Evolutionary conservation across 2,888 invertebrate species (phyloP), one percentile per base, ranked within the genome.

Genomic region (Heteromurus nitidus): DNA sequence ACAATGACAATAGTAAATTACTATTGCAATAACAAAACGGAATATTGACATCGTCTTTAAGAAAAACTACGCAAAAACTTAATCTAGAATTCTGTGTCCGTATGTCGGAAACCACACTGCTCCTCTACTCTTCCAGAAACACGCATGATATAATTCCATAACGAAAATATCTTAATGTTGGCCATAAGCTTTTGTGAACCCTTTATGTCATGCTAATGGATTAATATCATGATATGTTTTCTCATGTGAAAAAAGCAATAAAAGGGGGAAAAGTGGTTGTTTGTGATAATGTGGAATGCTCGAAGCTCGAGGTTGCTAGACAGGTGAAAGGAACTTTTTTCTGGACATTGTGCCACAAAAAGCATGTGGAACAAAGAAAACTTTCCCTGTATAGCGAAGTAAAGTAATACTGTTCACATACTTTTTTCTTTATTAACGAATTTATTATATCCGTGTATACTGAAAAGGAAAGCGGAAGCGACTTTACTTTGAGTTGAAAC

Each of bases 191-290:
- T 50, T 47, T 62, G 44, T 73, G n/a, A n/a, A 9, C 50, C 9
- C 30, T 58, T 55, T 62, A n/a, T 44, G 18, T 7, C 72, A 22
- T 44, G 64, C 64, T 74, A 74, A 74, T 74, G 74, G 74, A 74
- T 74, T 65, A 74, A 74, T 74, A 50, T 74, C 74, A 74, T 74
- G 74, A 64, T 47, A 47, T 47, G 7, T 47, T 47, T 47, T 47
- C 28, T 20, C 22, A 72, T 72, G 58, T 42, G 22, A 22, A 70
- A 58, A 69, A 60, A 60, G 31, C 31, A 60, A 60, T 60, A 60
- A 60, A 60, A 30, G 18, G 50, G 20, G 36, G 11, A 36, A 62
- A 30, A 31, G 2, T 28, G 22, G 36, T 36, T 42, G 64, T 42
- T 64, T 64, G 36, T 22, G 42, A 36, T 50, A 50, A 50, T 26